A percentile compares a stretch with the other conserved stretches of the same genome.
Evolutionary conservation across 2,797 vertebrate genomes (phyloP).

Genomic region (Molossus molossus): DNA sequence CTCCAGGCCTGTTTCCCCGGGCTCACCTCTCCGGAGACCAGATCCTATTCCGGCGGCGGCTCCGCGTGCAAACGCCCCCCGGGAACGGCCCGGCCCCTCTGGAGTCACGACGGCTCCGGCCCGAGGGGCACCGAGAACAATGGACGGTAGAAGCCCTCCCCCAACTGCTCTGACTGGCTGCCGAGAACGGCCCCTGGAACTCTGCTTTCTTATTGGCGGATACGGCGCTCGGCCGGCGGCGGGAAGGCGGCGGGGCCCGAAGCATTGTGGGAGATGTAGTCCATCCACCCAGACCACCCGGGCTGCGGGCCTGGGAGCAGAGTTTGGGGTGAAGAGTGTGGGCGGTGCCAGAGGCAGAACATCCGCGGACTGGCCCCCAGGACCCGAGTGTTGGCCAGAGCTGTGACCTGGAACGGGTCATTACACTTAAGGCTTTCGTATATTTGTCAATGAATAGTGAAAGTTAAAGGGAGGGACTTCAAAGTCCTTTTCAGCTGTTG

Average conservation of each 20-base stretch:
- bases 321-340: neutral
- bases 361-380: neutral
- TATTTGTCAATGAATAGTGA: constrained; percentile 38
- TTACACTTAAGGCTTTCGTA: neutral
- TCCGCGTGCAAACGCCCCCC: neutral
- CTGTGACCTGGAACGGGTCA: neutral
- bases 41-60: neutral
- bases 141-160: constrained; percentile 80
- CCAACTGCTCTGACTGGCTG: constrained; percentile 65
- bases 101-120: neutral
- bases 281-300: fast-evolving
- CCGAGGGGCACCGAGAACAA: constrained; percentile 82
- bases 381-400: neutral
- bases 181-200: neutral
- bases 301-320: fast-evolving
- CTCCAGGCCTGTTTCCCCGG: neutral
- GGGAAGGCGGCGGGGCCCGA: neutral
- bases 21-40: constrained; percentile 70
- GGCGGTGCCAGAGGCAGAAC: neutral
- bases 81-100: constrained; percentile 1
- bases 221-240: neutral
- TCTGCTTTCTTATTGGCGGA: constrained; percentile 56
- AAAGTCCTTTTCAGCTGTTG: neutral
- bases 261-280: constrained; percentile 83
- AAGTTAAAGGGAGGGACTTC: neutral